These are phyloP conservation scores for Rhysida immarginata DNA, from an alignment of 1,140 invertebrate species.

Conservation along the genomic window DNA sequence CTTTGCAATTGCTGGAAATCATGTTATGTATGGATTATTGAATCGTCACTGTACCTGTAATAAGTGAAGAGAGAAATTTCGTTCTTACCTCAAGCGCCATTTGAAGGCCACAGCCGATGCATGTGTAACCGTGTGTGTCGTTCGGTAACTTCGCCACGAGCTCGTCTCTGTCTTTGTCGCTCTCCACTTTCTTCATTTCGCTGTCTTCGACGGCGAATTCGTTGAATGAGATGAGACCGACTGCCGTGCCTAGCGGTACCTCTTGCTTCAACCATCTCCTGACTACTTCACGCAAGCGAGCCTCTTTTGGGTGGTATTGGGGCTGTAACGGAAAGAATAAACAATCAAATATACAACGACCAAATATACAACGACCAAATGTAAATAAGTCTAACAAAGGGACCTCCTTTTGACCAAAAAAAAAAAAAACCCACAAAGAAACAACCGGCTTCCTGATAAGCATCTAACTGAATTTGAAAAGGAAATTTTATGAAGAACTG, in stretches of 20 bases:
- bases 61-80: background rate
- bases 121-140: constrained; percentile 2
- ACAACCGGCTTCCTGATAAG: too few species aligned
- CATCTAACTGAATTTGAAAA: too few species aligned
- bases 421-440: too few species aligned
- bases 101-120: constrained; percentile 7
- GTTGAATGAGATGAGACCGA: constrained; percentile 3
- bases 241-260: background rate
- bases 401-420: too few species aligned
- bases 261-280: constrained; percentile 11
- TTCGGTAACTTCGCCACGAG: background rate
- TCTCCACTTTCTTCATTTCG: background rate
- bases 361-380: too few species aligned
- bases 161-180: background rate
- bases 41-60: background rate
- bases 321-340: too few species aligned
- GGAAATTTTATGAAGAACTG: too few species aligned
- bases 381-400: too few species aligned
- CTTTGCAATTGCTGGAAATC: background rate
- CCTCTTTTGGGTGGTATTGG: too few species aligned
- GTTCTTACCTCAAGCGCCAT: background rate
- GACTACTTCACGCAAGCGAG: constrained; percentile 5
- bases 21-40: background rate
- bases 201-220: background rate
- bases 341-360: too few species aligned